phyloP scores from a whole-genome alignment of 2,888 invertebrate genomes.

The Rugalucina vietnamica region DNA sequence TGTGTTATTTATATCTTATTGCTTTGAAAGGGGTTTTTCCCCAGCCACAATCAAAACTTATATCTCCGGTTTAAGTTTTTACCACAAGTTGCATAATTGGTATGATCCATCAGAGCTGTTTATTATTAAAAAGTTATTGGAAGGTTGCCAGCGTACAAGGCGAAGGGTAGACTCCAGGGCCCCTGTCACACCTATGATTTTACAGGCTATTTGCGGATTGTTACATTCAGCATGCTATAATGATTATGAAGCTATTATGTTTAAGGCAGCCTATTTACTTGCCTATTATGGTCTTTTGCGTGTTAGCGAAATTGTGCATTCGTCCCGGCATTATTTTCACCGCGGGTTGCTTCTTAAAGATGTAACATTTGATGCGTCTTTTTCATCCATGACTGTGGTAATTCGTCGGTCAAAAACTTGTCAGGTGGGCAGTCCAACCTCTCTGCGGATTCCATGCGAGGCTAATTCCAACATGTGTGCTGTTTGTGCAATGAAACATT shows the following conservation, averaged over 20 bases:
- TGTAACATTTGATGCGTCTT: not conserved
- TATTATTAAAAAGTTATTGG: slow-evolving; percentile 6
- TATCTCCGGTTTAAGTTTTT: slow-evolving; percentile 7
- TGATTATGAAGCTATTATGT: slow-evolving; percentile 23
- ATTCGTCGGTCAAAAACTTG: not conserved
- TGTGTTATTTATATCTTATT: slow-evolving; percentile 12
- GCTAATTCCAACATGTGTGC: not conserved
- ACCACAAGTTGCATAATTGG: slow-evolving; percentile 17
- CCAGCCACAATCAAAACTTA: slow-evolving; percentile 11
- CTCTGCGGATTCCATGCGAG: not conserved
- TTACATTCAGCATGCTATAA: not conserved
- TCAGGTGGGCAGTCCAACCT: not conserved
- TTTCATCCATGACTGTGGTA: not conserved
- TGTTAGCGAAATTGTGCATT: slow-evolving; percentile 38
- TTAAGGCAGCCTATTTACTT: slow-evolving; percentile 18
- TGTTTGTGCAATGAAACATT: not conserved
- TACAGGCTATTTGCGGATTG: not conserved
- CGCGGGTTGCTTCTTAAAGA: not conserved
- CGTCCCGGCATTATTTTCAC: not conserved
- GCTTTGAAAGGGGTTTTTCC: slow-evolving; percentile 9
- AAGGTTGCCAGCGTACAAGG: not conserved
- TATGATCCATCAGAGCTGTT: not conserved
- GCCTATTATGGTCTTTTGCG: slow-evolving; percentile 50
- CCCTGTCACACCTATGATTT: not conserved
- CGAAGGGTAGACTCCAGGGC: not conserved